These are phyloP conservation scores for Toxotes lorentzi DNA, from an alignment of 2,797 vertebrate species.

Conservation along the genomic window DNA sequence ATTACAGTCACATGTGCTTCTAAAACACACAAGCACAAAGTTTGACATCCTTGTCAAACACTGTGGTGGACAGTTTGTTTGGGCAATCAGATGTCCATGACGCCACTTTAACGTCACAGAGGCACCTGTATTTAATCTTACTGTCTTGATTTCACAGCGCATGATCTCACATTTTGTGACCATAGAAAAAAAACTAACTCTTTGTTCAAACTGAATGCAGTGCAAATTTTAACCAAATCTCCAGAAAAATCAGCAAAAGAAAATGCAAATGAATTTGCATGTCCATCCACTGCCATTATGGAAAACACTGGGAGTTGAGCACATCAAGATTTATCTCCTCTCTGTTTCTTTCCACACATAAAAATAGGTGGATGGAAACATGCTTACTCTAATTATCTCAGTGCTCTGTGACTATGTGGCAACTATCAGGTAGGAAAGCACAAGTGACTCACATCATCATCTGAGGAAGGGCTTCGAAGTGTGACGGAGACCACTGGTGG, in stretches of 20 bases:
- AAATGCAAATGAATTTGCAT: not conserved
- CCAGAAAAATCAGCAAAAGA: not conserved
- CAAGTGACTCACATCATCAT: slow-evolving; percentile 90
- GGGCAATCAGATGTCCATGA: not conserved
- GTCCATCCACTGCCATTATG: not conserved
- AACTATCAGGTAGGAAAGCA: not conserved
- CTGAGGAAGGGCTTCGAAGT: slow-evolving; percentile 72
- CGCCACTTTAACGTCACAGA: not conserved
- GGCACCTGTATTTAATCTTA: not conserved
- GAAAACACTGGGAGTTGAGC: not conserved
- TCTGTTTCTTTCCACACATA: not conserved
- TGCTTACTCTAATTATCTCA: not conserved
- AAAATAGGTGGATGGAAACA: not conserved
- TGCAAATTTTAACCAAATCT: not conserved
- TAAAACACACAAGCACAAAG: slow-evolving; percentile 16
- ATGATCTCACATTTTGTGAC: not conserved
- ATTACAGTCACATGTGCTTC: not conserved
- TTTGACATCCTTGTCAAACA: not conserved
- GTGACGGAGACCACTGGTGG: slow-evolving; percentile 68
- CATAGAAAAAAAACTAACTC: not conserved
- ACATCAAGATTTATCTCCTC: not conserved
- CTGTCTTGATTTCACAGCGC: not conserved
- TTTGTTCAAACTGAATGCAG: not conserved
- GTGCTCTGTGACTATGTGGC: not conserved
- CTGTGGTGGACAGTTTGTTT: slow-evolving; percentile 20